These are phyloP conservation scores for Chloroceryle inda DNA, from an alignment of 2,797 vertebrate species.

Conservation along the genomic window DNA sequence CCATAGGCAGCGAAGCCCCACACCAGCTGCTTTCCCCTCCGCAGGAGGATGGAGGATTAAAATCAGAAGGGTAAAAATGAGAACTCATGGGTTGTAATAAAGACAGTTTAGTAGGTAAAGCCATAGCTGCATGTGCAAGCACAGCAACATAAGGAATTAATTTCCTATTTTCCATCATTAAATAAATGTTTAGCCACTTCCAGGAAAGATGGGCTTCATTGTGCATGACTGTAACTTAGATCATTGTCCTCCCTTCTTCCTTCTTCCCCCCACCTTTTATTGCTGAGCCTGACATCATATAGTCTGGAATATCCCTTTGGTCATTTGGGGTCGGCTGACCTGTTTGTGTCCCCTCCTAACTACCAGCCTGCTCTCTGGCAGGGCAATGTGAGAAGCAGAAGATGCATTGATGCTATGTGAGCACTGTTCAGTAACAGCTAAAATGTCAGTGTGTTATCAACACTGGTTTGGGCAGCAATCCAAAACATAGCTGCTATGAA, in stretches of 20 bases:
- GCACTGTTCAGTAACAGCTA: background rate
- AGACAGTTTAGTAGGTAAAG: background rate
- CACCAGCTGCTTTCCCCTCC: background rate
- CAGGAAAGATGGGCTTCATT: background rate
- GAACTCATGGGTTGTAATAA: background rate
- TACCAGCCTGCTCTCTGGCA: background rate
- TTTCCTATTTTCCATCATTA: background rate
- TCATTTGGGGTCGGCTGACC: background rate
- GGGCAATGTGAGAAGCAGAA: background rate
- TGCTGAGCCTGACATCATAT: background rate
- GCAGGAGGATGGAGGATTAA: background rate
- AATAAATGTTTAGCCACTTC: background rate
- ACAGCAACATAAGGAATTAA: background rate
- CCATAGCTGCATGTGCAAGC: background rate
- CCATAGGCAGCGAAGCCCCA: background rate
- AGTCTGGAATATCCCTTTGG: background rate
- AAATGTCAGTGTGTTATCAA: background rate
- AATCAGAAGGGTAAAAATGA: background rate
- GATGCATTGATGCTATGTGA: background rate
- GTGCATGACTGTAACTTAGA: background rate
- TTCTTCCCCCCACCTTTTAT: background rate
- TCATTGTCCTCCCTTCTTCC: fast-evolving
- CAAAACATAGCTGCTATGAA: background rate
- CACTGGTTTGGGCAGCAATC: background rate
- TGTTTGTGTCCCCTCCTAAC: background rate